Evolutionary conservation across 2,888 invertebrate genomes (phyloP), one percentile per base, ranked within the genome.

Genomic region (Entomobrya multifasciata): DNA sequence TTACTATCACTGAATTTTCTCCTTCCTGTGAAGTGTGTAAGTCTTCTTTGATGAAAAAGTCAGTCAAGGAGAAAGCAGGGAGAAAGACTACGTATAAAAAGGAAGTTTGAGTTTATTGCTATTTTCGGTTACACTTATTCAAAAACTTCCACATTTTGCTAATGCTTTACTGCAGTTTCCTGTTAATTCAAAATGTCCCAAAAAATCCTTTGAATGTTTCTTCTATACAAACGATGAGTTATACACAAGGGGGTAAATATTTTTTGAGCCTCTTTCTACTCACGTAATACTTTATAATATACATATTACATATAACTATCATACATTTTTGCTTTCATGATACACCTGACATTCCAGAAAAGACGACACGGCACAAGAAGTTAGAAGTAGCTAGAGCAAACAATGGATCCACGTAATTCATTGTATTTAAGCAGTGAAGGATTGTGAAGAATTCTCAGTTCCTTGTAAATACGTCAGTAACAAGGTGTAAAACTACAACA

Each of bases 71-170:
- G 76, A 83, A 82, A 74, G 72, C 27, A 20, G 41, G 30, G 30
- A 25, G 47, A 47, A 82, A 82, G 74, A 74, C 82, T 62, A 49
- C 44, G 22, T 62, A 60, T 74, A 76, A 82, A 76, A 55, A 76
- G 83, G 76, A 83, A 77, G 83, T 83, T 70, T 83, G 82, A 74
- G 49, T 77, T 83, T 81, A 80, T 79, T 79, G 79, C 80, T 30
- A 30, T 47, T 65, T 47, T 72, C 70, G 25, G 25, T 47, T n/a
- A 25, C 13, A 25, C 8, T 70, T 70, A 22, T 44, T 67, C 67
- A 67, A 47, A 67, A 47, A 47, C 44, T 44, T 44, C 44, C 22
- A 44, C 47, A 22, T 22, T 70, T 49, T 44, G 20, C 36, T 62
- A 62, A 62, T 62, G 62, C 15, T 8, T 36, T 8, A 36, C 36